Evolutionary conservation across 2,113 vertebrate genomes (phyloP).

Genomic region (Ceyx melanurus): DNA sequence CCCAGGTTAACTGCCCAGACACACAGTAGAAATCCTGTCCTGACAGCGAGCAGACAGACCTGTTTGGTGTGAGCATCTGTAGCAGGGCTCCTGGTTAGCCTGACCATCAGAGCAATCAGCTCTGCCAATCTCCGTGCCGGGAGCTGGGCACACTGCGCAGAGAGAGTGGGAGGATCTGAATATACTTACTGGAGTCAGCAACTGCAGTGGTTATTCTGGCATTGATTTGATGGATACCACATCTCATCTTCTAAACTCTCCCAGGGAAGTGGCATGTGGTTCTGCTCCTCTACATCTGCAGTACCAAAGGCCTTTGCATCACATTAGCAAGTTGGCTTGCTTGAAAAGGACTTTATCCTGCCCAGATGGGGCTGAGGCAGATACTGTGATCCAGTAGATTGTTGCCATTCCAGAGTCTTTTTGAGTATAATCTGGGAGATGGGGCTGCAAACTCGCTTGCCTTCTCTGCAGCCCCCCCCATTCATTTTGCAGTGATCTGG

Average conservation of each 20-base stretch:
- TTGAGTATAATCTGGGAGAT: neutral
- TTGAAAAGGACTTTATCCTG: slow-evolving; percentile 11
- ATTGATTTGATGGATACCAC: neutral
- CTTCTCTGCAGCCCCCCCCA: neutral
- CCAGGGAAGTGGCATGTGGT: slow-evolving; percentile 48
- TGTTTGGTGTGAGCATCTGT: neutral
- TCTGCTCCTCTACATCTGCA: neutral
- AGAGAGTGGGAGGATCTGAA: slow-evolving; percentile 14
- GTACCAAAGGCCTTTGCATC: slow-evolving; percentile 3
- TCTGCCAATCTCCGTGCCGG: neutral
- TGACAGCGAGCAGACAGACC: slow-evolving; percentile 19
- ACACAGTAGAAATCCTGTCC: neutral
- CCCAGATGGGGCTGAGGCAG: neutral
- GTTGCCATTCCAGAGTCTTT: slow-evolving; percentile 1
- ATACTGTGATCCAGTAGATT: neutral
- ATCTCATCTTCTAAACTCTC: slow-evolving; percentile 34
- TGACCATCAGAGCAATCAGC: neutral
- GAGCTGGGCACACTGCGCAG: neutral
- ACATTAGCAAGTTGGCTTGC: slow-evolving; percentile 7
- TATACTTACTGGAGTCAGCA: neutral
- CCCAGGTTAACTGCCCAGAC: neutral
- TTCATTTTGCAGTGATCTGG: slow-evolving; percentile 40
- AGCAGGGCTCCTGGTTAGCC: neutral
- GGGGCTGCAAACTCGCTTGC: neutral
- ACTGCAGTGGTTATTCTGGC: slow-evolving; percentile 23